Evolutionary conservation across 2,113 vertebrate genomes (phyloP).

Genomic region (Oreochromis aureus): DNA sequence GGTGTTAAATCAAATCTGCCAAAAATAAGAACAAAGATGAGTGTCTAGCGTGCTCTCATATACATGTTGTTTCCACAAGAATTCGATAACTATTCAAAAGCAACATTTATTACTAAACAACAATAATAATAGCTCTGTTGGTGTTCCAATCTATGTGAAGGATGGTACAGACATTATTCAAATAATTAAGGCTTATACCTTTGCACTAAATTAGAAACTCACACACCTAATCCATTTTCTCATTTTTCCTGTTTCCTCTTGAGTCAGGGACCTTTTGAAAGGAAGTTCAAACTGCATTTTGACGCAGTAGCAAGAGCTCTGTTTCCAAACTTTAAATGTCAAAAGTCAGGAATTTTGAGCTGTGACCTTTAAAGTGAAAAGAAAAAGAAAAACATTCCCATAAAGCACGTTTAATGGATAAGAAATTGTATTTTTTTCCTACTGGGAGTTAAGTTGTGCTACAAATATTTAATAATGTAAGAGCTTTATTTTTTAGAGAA

Average conservation of each 20-base stretch:
- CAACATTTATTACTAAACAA: neutral
- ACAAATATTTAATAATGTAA: neutral
- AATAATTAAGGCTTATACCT: neutral
- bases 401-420: neutral
- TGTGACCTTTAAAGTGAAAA: neutral
- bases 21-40: neutral
- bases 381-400: accelerated
- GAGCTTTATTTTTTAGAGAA: neutral
- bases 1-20: neutral
- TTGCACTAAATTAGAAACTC: neutral
- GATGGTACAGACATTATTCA: neutral
- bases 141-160: neutral
- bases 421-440: neutral
- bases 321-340: neutral
- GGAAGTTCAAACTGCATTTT: neutral
- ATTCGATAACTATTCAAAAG: neutral
- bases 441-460: neutral
- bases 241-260: neutral
- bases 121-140: neutral
- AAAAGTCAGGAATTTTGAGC: neutral
- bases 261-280: neutral
- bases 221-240: accelerated
- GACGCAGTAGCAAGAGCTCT: neutral
- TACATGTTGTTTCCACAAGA: neutral
- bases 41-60: neutral